Base-by-base conservation (phyloP, 2,888 invertebrate species). In the Oxyteleia sp. region DNA sequence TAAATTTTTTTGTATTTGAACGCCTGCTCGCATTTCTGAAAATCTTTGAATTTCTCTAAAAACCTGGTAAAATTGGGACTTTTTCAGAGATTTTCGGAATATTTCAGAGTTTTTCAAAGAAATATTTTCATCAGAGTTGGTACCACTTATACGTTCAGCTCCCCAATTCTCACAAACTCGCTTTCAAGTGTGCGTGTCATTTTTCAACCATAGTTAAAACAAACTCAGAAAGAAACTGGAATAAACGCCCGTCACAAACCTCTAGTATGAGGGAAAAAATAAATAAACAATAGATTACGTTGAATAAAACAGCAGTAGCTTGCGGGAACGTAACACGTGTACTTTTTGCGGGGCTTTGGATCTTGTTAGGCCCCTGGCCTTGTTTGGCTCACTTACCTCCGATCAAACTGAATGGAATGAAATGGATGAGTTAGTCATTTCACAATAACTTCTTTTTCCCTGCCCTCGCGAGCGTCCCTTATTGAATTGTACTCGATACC, bases 401-500 rank as follows among this genome's bases (percentile, higher is more conserved):
- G 53, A 63, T 79, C 38, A 43, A 47, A 29, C 55, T 63, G 41
- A 63, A 63, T 35, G 35, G 53, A 45, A 51, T 43, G 63, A 29
- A 69, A 64, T 18, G 75, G 63, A 74, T 15, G 71, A 75, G 75
- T 76, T 57, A 61, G 64, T 75, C 75, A 82, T 74, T 75, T 75
- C 69, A 51, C 71, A 64, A 71, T 82, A 75, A 76, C 45, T 71
- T 76, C 35, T 69, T 82, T 69, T 55, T 13, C 26, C 13, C 2
- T 29, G 13, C 23, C 23, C 61, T 20, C 49, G 10, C 20, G 20
- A 4, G 49, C 29, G 23, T 47, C 76, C 61, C 72, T 82, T 82
- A 82, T 82, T 82, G 76, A 82, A 82, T 82, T 76, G 78, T 82
- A 82, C 66, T 49, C 20, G 10, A 61, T 47, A 15, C 59, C 41